Evolutionary conservation across 2,113 vertebrate species (phyloP), one percentile per base, ranked within the genome.

Genomic region (Prochilodus magdalenae): DNA sequence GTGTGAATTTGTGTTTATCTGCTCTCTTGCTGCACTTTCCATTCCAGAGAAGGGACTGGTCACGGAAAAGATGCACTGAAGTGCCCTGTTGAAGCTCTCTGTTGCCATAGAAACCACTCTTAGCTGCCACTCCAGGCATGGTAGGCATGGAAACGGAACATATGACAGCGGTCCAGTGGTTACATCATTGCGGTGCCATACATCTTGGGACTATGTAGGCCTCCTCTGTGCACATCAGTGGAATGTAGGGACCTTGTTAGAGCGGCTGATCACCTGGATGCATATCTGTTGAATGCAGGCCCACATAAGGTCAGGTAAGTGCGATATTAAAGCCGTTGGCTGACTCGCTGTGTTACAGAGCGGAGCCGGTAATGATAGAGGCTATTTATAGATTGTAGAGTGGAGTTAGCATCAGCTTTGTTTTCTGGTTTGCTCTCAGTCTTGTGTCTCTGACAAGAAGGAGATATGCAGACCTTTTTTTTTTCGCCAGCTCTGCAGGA

Each of bases 111-210:
- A 75, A 90, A 89, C 89, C 85, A 87, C 87, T 89, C 87, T 85
- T 78, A 84, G 87, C 89, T 92, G 89, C 91, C 90, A 92, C 89
- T 92, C 89, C 85, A 89, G 86, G 86, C 87, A 74, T 60, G 67
- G 90, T 91, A 86, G 82, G 89, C 89, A 92, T 90, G 86, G 91
- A 84, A 83, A 92, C 79, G 16, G 77, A 88, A 72, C 86, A 80
- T 84, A 82, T 26, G 57, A 85, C 86, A 86, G 83, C 65, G 85
- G 84, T 57, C 83, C 57, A 33, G 79, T 75, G 77, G 74, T 89
- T 89, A 88, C 82, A 84, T 88, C 84, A 87, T 65, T 83, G 79
- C 80, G 80, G 81, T 87, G 74, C 76, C 77, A 77, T 78, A 85
- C 73, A 86, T 85, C 44, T 83, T 65, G 60, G 40, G 81, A 70